Base-by-base conservation (phyloP, 1,140 invertebrate species). In the Colletes gigas region DNA sequence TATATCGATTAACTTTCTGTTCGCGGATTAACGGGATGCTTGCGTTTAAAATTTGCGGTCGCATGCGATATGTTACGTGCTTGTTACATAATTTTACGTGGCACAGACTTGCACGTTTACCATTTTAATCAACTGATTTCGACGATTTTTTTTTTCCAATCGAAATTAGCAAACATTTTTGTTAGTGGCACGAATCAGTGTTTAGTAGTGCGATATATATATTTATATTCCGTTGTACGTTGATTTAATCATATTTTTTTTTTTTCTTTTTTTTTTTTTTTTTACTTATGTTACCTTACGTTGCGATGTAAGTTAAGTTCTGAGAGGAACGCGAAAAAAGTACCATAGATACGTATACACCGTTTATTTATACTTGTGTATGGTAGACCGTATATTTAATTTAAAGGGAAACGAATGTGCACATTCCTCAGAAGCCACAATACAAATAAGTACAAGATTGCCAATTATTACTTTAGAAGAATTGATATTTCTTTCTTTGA, bases 361-460 rank as follows among this genome's bases (percentile, higher is more conserved):
- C 30, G 82, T 79, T 71, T 70, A 83, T 77, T 77, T 55, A 83
- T n/a, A 69, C 52, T 44, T 71, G 52, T 63, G 72, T 75, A 83
- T 52, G 66, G 54, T 59, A 66, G 21, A 59, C 59, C 30, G 8
- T 50, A 17, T 72, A 39, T 79, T 57, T 72, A 83, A 83, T 79
- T 83, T 68, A 60, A 80, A 50, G 15, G 71, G 2, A 81, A 82
- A 75, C 73, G 67, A 83, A 88, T 89, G 88, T 93, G 92, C 91
- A 92, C 92, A 93, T 93, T 93, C 91, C 92, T 93, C 90, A 68
- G 80, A 84, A 88, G 79, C 86, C 88, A 90, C 82, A 82, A 90
- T 90, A 88, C 81, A 75, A 84, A 90, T 89, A 88, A 93, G 91
- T 92, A 92, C 91, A 92, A 92, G 91, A 91, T 89, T 92, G 91